Conservation (phyloP, 1,140 invertebrate genomes). For the Harpegnathos saltator region DNA sequence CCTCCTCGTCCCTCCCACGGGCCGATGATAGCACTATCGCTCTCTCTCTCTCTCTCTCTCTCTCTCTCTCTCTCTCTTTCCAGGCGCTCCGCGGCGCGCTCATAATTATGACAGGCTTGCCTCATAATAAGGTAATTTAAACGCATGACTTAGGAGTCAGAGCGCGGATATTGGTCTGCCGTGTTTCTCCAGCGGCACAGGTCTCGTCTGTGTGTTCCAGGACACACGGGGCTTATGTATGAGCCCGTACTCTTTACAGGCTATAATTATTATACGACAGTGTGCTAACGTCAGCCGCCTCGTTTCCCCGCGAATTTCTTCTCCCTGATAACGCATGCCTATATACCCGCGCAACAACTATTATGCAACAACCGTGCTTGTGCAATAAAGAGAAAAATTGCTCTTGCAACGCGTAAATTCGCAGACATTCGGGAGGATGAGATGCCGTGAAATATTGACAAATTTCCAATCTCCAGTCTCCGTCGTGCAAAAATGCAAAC, state of each 20-base stretch:
- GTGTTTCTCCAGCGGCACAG: constrained; percentile 49
- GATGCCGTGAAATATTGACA: too few relatives aligned
- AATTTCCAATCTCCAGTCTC: too few relatives aligned
- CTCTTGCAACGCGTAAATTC: not conserved
- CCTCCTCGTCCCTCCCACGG: not conserved
- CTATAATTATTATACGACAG: constrained; percentile 65
- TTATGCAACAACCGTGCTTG: not conserved
- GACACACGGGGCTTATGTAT: constrained; percentile 39
- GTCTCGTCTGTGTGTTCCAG: constrained; percentile 65
- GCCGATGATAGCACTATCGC: not conserved
- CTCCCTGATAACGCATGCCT: not conserved
- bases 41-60: constrained; percentile 6
- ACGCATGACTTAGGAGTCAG: constrained; percentile 78
- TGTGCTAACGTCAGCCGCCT: constrained; percentile 41
- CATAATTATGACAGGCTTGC: constrained; percentile 76
- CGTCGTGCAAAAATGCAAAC: too few relatives aligned
- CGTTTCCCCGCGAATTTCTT: constrained; percentile 50
- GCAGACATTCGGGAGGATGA: too few relatives aligned
- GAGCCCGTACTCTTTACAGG: constrained; percentile 57
- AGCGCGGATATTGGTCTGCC: constrained; percentile 64
- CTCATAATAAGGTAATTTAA: constrained; percentile 81
- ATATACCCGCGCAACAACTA: not conserved
- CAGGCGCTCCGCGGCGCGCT: constrained; percentile 5
- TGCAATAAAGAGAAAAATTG: not conserved
- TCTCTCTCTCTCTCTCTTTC: constrained; percentile 29